Percentiles rank a stretch among this genome's conserved stretches.
Evolutionary conservation across 2,888 invertebrate genomes (phyloP).

Genomic region (Parnassius glacialis): DNA sequence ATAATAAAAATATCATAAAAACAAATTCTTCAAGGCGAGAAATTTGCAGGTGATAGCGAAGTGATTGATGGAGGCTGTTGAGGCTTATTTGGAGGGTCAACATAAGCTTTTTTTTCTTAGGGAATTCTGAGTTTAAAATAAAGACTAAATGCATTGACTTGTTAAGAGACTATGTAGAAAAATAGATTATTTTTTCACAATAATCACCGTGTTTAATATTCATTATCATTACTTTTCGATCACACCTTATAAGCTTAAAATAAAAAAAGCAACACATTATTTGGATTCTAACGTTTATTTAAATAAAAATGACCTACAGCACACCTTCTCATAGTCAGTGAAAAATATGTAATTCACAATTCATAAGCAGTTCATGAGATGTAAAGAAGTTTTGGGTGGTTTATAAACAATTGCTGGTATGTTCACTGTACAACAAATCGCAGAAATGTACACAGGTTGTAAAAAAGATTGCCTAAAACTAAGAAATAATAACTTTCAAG

Average conservation of each 20-base stretch:
- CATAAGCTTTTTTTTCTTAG: too few species aligned
- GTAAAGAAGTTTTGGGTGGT: conserved; percentile 40
- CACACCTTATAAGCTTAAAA: conserved; percentile 8
- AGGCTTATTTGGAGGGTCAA: too few species aligned
- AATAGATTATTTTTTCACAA: too few species aligned
- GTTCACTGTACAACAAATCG: conserved; percentile 61
- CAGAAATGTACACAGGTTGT: conserved; percentile 65
- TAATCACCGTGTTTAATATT: too few species aligned
- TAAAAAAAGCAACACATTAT: conserved; percentile 17
- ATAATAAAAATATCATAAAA: too few species aligned
- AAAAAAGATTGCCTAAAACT: conserved; percentile 43
- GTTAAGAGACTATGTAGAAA: too few species aligned
- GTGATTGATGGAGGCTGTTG: too few species aligned
- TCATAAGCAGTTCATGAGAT: conserved; percentile 54
- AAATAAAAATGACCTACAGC: conserved; percentile 60
- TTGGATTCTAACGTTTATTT: conserved; percentile 57
- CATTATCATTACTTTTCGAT: too few species aligned
- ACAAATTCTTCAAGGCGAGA: too few species aligned
- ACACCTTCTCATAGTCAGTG: conserved; percentile 53
- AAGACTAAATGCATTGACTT: too few species aligned
- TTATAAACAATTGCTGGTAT: conserved; percentile 43
- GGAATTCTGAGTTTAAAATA: too few species aligned
- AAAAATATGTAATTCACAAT: conserved; percentile 53
- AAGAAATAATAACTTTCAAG: conserved; percentile 25
- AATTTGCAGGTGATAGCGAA: too few species aligned